Base-by-base conservation (phyloP, 2,797 vertebrate species). In the Huso huso region DNA sequence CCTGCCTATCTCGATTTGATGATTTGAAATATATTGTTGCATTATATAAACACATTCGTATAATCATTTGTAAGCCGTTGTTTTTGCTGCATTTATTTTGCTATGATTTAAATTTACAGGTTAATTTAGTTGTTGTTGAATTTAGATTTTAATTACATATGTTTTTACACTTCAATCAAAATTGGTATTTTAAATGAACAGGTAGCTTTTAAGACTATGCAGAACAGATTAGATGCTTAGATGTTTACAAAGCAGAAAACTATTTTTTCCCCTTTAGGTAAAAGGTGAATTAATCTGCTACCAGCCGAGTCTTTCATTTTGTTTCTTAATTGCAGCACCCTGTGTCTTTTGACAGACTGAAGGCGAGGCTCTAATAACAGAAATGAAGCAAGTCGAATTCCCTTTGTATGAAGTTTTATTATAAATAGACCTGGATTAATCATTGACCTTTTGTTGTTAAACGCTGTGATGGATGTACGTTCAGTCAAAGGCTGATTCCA, bases 341-440 rank as follows among this genome's bases (percentile, higher is more conserved):
- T 81, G 75, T 73, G 74, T 81, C 71, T 77, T 82, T 83, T 80
- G 78, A 79, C 84, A 80, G 79, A 76, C 80, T 84, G 82, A 81
- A 79, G 85, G 83, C 77, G 81, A 87, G 83, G 67, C 82, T 82
- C 74, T 83, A 84, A 85, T 86, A 85, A 83, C 76, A 77, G 10
- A 72, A 89, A 85, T 84, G 75, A 84, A 81, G 73, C 69, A 72
- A 87, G 84, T 76, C 71, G 73, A 73, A 75, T 82, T 79, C 79
- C 79, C 76, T 84, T 84, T 86, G 82, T 81, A 76, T 74, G 73
- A 87, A 86, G 87, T 91, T 92, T 91, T 86, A 83, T 83, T 90
- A 90, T 91, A 88, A 92, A 93, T 87, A 85, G 86, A 80, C 83
- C 77, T 83, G 83, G 84, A 88, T 91, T 88, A 90, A 91, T 91